These are phyloP conservation scores for Tetramorium alpestre DNA, from an alignment of 1,140 invertebrate species.

Conservation along the genomic window DNA sequence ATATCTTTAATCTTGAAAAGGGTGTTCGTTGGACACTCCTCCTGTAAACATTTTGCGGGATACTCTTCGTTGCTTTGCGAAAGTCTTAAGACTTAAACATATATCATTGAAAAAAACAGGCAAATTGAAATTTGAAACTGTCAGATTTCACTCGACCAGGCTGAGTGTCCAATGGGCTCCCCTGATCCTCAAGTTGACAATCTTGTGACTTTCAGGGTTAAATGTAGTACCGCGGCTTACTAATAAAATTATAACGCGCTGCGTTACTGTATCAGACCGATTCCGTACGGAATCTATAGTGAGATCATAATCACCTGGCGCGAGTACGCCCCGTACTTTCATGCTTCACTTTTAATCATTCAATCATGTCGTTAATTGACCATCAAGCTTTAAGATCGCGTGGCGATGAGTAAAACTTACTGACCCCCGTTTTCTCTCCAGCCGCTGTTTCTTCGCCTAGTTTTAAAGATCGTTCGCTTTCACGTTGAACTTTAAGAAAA, in stretches of 20 bases:
- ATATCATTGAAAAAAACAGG: not conserved
- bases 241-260: slow-evolving; percentile 5
- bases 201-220: not conserved
- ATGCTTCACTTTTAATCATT: not conserved
- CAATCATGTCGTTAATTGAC: not conserved
- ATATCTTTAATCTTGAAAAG: not conserved
- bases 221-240: not conserved
- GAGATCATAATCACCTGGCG: slow-evolving; percentile 7
- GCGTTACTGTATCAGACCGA: not conserved
- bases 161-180: not conserved
- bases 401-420: slow-evolving; percentile 29
- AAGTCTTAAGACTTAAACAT: not conserved
- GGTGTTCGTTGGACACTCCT: not conserved
- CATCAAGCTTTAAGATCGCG: not conserved
- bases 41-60: not conserved
- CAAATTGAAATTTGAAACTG: not conserved
- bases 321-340: not conserved
- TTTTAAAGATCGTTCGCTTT: not conserved
- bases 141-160: not conserved
- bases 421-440: not conserved
- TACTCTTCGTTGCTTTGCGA: not conserved
- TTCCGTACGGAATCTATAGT: not conserved
- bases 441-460: not conserved
- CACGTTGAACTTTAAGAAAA: not conserved
- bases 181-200: not conserved